A percentile compares a stretch with the other conserved stretches of the same genome.
Evolutionary conservation across 2,113 vertebrate genomes (phyloP).

Genomic region (Copsychus sechellarum): DNA sequence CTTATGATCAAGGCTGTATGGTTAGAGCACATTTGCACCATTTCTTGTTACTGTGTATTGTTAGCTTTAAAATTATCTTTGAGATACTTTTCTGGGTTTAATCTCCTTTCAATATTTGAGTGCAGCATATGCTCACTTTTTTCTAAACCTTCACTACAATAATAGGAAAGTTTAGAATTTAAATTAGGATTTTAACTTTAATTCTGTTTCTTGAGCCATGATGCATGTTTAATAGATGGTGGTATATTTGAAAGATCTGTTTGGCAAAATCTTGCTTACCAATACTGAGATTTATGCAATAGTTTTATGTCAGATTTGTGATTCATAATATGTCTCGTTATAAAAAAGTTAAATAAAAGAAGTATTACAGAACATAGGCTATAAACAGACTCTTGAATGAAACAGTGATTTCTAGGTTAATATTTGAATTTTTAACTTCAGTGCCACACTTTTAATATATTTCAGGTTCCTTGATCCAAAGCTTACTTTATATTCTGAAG

Average conservation of each 20-base stretch:
- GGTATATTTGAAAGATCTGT: not conserved
- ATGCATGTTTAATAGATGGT: not conserved
- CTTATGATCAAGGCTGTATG: not conserved
- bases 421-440: constrained; percentile 75
- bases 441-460: constrained; percentile 64
- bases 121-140: not conserved
- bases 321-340: constrained; percentile 43
- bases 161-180: not conserved
- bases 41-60: not conserved
- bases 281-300: not conserved
- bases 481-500: constrained; percentile 73
- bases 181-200: constrained; percentile 2
- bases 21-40: not conserved
- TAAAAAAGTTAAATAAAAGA: constrained; percentile 70
- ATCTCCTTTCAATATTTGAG: not conserved
- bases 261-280: not conserved
- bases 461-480: constrained; percentile 65
- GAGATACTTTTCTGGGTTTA: not conserved
- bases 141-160: constrained; percentile 8
- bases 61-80: not conserved
- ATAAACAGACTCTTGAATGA: constrained; percentile 66
- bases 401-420: constrained; percentile 73
- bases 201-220: not conserved
- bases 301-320: constrained; percentile 10
- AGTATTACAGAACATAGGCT: not conserved